Evolutionary conservation across 2,797 vertebrate genomes (phyloP).

Genomic region (Gallinago solitaria): DNA sequence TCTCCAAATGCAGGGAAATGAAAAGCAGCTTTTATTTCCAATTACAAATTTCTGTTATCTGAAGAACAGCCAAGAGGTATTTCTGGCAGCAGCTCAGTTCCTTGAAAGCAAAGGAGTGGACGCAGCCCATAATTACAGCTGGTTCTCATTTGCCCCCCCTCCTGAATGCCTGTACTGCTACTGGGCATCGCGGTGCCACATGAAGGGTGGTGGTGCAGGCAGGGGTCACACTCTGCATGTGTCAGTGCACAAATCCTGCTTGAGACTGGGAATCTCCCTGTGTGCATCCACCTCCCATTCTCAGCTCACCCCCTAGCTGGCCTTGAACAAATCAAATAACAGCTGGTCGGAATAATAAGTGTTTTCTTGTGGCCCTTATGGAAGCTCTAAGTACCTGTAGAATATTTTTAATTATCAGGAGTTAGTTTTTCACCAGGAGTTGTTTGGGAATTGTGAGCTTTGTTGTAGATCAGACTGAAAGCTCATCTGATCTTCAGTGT

Average conservation of each 20-base stretch:
- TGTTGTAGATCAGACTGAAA: not conserved
- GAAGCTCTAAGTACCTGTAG: not conserved
- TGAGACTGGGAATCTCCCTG: not conserved
- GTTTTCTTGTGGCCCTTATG: not conserved
- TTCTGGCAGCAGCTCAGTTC: not conserved
- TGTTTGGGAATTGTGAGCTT: not conserved
- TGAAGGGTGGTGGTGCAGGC: not conserved
- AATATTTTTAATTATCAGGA: not conserved
- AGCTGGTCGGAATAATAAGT: not conserved
- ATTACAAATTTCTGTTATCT: not conserved
- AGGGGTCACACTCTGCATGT: not conserved
- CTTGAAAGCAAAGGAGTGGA: not conserved
- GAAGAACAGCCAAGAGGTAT: not conserved
- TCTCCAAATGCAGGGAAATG: not conserved
- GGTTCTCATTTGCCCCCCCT: not conserved
- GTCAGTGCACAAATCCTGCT: not conserved
- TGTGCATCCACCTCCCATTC: not conserved
- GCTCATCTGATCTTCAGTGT: not conserved
- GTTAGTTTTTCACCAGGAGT: not conserved
- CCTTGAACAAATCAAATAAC: not conserved
- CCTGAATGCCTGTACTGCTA: not conserved
- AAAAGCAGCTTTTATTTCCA: not conserved
- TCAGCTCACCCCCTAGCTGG: not conserved
- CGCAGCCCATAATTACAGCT: not conserved
- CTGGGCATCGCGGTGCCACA: accelerated